Conservation (phyloP, 2,888 invertebrate species). For the Esperia sulphurella region DNA sequence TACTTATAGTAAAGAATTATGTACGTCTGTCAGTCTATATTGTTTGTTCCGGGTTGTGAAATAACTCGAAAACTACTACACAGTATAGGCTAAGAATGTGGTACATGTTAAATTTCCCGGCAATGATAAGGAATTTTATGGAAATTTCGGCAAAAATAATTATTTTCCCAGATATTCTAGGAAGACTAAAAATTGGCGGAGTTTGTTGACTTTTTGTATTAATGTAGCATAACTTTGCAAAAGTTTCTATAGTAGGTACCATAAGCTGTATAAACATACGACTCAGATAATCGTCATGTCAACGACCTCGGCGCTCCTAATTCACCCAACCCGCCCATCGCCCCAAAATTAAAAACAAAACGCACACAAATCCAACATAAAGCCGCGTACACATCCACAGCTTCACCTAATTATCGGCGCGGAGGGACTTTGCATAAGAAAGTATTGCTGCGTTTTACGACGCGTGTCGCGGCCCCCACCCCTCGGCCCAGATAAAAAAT, state of each 20-base stretch:
- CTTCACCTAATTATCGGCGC: conserved; percentile 72
- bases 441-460: conserved; percentile 78
- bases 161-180: no score
- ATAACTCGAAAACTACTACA: no score
- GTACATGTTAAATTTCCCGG: no score
- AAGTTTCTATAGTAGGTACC: not conserved
- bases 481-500: conserved; percentile 76
- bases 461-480: conserved; percentile 59
- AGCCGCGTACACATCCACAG: conserved; percentile 54
- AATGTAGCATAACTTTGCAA: no score
- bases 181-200: no score
- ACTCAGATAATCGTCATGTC: conserved; percentile 15
- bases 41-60: no score
- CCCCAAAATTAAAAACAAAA: conserved; percentile 69
- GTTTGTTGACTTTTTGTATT: no score
- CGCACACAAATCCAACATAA: conserved; percentile 42
- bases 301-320: conserved; percentile 19
- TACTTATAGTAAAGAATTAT: no score
- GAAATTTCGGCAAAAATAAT: no score
- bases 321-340: conserved; percentile 20
- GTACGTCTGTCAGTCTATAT: no score
- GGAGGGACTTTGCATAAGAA: conserved; percentile 77
- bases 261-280: not conserved
- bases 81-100: no score
- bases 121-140: no score